phyloP scores from a whole-genome alignment of 2,113 vertebrate genomes.

The Trogon melanurus region DNA sequence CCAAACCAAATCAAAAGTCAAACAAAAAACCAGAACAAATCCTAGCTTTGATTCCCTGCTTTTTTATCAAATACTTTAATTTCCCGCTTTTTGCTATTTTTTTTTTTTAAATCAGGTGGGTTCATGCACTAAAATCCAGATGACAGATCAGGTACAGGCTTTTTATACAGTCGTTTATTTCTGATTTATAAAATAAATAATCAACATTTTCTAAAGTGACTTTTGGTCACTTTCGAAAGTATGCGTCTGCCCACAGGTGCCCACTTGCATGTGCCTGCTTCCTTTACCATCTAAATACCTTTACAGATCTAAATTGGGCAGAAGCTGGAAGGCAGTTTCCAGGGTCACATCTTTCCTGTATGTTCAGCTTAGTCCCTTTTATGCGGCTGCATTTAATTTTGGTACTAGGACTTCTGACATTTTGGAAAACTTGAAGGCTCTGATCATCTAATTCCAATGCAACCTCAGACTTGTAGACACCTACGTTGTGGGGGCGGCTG shows the following conservation, averaged over 20 bases:
- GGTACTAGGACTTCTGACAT: not conserved
- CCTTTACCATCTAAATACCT: not conserved
- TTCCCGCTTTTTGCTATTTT: not conserved
- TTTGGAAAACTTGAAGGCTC: not conserved
- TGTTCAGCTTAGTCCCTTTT: not conserved
- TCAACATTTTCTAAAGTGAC: not conserved
- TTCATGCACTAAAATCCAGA: not conserved
- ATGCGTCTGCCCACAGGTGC: not conserved
- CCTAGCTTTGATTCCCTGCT: not conserved
- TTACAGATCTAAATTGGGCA: not conserved
- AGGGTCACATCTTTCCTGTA: not conserved
- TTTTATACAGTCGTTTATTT: not conserved
- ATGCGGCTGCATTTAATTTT: not conserved
- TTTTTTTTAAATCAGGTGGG: not conserved
- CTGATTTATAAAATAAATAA: not conserved
- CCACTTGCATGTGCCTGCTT: not conserved
- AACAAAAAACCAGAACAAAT: not conserved
- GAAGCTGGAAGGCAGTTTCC: not conserved
- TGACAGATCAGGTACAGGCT: not conserved
- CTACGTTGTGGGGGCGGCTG: constrained; percentile 48
- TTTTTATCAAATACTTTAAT: not conserved
- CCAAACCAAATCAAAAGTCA: not conserved
- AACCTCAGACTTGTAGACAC: constrained; percentile 14
- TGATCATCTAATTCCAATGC: constrained; percentile 33
- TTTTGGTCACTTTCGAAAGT: not conserved